Evolutionary conservation across 2,888 invertebrate species (phyloP).

Genomic region (Hydrotaea diabolus): DNA sequence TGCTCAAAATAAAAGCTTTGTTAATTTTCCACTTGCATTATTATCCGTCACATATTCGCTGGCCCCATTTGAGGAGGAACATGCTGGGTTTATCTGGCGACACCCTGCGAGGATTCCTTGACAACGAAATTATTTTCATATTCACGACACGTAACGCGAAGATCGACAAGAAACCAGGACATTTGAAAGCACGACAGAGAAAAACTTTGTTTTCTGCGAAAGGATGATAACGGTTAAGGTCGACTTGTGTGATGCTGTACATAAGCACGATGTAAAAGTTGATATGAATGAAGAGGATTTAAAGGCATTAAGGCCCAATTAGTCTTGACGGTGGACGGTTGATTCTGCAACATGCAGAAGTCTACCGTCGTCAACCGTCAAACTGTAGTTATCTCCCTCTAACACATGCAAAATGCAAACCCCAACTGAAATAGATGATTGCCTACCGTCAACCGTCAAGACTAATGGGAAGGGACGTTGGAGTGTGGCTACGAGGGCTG

Average conservation of each 20-base stretch:
- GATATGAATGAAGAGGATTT: no score
- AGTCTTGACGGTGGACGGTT: no score
- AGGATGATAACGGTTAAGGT: background rate
- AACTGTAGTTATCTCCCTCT: no score
- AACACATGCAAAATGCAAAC: no score
- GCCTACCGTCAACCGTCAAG: no score
- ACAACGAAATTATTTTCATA: constrained; percentile 42
- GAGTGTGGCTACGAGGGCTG: no score
- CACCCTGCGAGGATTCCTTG: background rate
- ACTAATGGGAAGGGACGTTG: no score
- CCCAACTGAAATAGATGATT: no score
- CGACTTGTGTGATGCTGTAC: background rate
- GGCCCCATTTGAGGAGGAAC: background rate
- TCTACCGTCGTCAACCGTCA: no score
- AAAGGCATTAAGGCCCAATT: no score
- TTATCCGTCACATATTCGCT: background rate
- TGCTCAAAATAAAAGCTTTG: background rate
- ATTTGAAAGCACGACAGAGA: background rate
- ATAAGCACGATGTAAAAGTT: background rate
- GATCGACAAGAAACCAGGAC: background rate
- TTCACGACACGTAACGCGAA: constrained; percentile 48
- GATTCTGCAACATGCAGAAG: no score
- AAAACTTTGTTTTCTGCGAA: constrained; percentile 1
- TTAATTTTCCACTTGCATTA: background rate
- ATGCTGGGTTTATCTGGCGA: background rate